Base-by-base conservation (phyloP, 2,113 vertebrate genomes). In the Tachysurus fulvidraco region DNA sequence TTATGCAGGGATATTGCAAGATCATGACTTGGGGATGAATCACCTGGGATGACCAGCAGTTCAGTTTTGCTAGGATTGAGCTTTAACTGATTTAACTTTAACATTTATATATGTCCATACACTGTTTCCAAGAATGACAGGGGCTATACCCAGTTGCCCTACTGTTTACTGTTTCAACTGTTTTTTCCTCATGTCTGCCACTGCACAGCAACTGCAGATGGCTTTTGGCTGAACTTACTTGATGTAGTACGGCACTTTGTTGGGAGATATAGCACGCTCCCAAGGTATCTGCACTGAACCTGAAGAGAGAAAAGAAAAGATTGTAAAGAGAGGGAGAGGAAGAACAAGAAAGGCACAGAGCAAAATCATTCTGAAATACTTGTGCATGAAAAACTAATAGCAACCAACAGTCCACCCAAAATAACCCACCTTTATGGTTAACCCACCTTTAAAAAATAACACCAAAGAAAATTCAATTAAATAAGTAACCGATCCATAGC, bases 181-280 rank as follows among this genome's bases (percentile, higher is more conserved):
- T 23, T 62, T 64, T 44, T 54, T 85, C 46, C 46, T 62, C 23
- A 83, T 50, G 1, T 3, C 52, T 64, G 54, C 81, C 60, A 74
- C 59, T 25, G 9, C 30, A 83, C 59, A 36, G 5, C 59, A 19
- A 88, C 78, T 73, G 12, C 57, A 78, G 44, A 77, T 77, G 59
- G 69, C 80, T 88, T 12, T 60, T 19, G 19, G 64, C 41, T 89
- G 44, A 78, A 94, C 98, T 99, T 94, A 99, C 98, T 99, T 99
- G 95, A 99, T 99, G 93, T 99, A 99, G 92, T 99, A 99, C 21
- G 98, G 98, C 93, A 99, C 97, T 97, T 99, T 99, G 94, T 98
- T 99, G 71, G 97, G 98, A 89, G 98, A 99, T 92, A 99, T 98
- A 91, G 98, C 97, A 92, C 98, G 95, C 91, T 99, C 98, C 98